Conservation (phyloP, 2,888 invertebrate species). For the Diplolepis rosae region DNA sequence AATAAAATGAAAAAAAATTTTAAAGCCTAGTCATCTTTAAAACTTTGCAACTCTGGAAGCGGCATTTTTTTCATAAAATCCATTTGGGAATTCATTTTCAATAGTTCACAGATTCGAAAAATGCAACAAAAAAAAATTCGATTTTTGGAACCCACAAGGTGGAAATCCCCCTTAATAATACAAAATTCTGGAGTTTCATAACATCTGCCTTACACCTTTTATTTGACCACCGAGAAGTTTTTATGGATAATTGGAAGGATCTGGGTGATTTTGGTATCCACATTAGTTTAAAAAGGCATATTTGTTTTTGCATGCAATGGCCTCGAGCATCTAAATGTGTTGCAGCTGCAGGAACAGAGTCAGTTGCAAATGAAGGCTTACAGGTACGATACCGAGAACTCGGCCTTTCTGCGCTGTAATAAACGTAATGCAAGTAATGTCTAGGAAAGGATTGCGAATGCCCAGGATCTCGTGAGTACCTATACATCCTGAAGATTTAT, state of each 20-base stretch:
- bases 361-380: constrained; percentile 15
- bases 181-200: no score
- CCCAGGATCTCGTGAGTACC: not conserved
- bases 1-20: no score
- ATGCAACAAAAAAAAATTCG: no score
- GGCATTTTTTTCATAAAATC: no score
- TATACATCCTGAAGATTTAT: constrained; percentile 8
- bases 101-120: no score
- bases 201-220: not conserved
- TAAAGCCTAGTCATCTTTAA: no score
- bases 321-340: not conserved
- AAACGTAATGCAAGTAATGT: constrained; percentile 9
- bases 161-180: no score
- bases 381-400: constrained; percentile 5
- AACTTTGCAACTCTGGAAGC: no score
- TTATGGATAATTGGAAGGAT: not conserved
- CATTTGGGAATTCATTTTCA: no score
- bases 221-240: not conserved
- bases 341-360: constrained; percentile 10
- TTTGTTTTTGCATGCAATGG: not conserved
- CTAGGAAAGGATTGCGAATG: constrained; percentile 8
- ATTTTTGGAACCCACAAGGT: no score
- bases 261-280: not conserved
- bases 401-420: constrained; percentile 3
- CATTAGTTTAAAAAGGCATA: not conserved